Evolutionary conservation across 2,888 invertebrate genomes (phyloP).

Genomic region (Zygaena filipendulae): DNA sequence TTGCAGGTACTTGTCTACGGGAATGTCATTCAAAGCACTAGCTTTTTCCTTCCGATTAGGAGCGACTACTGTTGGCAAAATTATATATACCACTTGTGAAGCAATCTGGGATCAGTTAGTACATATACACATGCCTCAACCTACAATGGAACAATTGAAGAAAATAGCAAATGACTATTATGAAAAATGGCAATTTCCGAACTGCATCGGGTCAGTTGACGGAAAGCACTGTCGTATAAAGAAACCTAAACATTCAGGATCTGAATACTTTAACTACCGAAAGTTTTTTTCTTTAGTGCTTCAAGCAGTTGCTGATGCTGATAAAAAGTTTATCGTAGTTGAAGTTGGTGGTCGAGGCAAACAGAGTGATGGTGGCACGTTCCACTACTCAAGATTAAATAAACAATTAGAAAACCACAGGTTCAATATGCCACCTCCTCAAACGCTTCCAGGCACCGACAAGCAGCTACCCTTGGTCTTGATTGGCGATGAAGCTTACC

Average conservation of each 20-base stretch:
- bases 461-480: conserved; percentile 13
- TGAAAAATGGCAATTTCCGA: conserved; percentile 19
- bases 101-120: conserved; percentile 17
- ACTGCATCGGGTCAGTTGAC: conserved; percentile 12
- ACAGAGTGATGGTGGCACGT: conserved; percentile 19
- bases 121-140: conserved; percentile 14
- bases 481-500: conserved; percentile 16
- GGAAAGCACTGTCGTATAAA: conserved; percentile 18
- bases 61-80: conserved; percentile 12
- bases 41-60: conserved; percentile 15
- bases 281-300: conserved; percentile 15
- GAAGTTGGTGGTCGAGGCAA: conserved; percentile 17
- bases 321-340: conserved; percentile 13
- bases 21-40: conserved; percentile 13
- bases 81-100: conserved; percentile 11
- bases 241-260: conserved; percentile 9
- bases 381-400: conserved; percentile 17
- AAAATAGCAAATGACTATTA: conserved; percentile 13
- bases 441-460: conserved; percentile 12
- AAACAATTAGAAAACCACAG: neutral
- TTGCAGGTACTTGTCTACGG: conserved; percentile 16
- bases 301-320: conserved; percentile 17
- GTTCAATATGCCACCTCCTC: conserved; percentile 9
- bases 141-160: conserved; percentile 15
- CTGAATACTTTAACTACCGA: conserved; percentile 14